Evolutionary conservation across 1,140 invertebrate species (phyloP).

Genomic region (Antheraea pernyi): DNA sequence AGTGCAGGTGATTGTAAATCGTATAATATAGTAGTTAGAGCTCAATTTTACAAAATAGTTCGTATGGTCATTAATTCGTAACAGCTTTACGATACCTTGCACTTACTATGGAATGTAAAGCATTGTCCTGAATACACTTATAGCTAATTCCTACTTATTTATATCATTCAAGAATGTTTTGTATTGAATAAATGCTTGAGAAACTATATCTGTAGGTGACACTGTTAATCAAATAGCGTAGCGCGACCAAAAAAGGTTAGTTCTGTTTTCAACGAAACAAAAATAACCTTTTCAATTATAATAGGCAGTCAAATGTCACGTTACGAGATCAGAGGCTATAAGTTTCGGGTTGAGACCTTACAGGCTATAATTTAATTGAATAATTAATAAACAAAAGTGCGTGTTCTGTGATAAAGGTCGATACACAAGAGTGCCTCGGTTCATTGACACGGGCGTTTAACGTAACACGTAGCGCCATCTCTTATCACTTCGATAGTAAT

Average conservation of each 20-base stretch:
- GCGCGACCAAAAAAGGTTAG: not conserved
- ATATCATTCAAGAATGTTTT: not conserved
- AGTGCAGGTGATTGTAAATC: not conserved
- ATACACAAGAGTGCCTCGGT: conserved; percentile 32
- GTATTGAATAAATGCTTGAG: not conserved
- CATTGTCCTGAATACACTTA: not conserved
- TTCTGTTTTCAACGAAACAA: not conserved
- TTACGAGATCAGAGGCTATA: not conserved
- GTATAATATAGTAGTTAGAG: not conserved
- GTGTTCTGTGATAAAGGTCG: conserved; percentile 10
- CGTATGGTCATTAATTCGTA: not conserved
- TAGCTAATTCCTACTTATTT: not conserved
- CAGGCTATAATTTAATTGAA: not conserved
- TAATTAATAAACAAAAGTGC: conserved; percentile 9
- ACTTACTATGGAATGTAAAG: not conserved
- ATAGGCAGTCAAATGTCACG: not conserved
- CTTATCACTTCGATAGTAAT: conserved; percentile 33
- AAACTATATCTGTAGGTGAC: not conserved
- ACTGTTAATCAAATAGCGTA: not conserved
- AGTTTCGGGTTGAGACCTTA: not conserved
- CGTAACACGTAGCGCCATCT: conserved; percentile 62
- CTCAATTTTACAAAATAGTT: not conserved
- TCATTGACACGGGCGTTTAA: conserved; percentile 51
- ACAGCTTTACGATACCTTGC: not conserved
- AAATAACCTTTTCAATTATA: not conserved